These are phyloP conservation scores for Heliothis peltigera DNA, from an alignment of 2,888 invertebrate genomes.

Conservation along the genomic window DNA sequence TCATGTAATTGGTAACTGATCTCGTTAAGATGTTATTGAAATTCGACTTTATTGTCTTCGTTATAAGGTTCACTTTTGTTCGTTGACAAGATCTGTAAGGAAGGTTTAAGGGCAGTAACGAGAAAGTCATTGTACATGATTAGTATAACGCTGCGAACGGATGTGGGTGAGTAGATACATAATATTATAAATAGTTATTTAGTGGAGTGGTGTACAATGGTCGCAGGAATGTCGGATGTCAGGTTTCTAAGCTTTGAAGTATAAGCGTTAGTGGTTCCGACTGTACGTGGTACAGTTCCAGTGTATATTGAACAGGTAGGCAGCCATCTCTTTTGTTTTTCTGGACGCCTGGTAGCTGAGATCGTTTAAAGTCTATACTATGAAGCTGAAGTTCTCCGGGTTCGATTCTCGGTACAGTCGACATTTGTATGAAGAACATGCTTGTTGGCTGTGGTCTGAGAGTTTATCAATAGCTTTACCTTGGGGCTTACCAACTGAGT, in stretches of 20 bases:
- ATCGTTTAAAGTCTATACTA: background rate
- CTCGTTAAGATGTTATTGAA: conserved; percentile 10
- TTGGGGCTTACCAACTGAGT: no score
- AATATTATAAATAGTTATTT: conserved; percentile 64
- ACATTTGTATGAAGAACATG: no score
- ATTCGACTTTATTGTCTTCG: accelerated
- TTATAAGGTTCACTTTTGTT: conserved; percentile 3
- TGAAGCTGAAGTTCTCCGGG: no score
- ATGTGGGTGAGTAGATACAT: conserved; percentile 71
- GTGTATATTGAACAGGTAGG: conserved; percentile 2
- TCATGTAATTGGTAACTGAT: background rate
- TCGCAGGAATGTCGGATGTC: conserved; percentile 73
- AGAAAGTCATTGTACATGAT: conserved; percentile 78
- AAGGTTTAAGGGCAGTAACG: conserved; percentile 68
- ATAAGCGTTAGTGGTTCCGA: conserved; percentile 21
- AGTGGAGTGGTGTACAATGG: conserved; percentile 72
- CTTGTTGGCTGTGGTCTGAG: no score
- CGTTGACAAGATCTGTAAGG: conserved; percentile 42
- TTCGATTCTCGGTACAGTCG: no score
- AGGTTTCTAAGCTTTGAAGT: conserved; percentile 30
- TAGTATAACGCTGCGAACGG: conserved; percentile 79
- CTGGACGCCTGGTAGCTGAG: conserved; percentile 8
- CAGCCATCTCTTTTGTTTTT: conserved; percentile 5
- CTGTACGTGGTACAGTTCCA: conserved; percentile 17
- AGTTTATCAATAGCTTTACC: no score